Conservation (phyloP, 2,888 invertebrate genomes). For the Tiliacea citrago region DNA sequence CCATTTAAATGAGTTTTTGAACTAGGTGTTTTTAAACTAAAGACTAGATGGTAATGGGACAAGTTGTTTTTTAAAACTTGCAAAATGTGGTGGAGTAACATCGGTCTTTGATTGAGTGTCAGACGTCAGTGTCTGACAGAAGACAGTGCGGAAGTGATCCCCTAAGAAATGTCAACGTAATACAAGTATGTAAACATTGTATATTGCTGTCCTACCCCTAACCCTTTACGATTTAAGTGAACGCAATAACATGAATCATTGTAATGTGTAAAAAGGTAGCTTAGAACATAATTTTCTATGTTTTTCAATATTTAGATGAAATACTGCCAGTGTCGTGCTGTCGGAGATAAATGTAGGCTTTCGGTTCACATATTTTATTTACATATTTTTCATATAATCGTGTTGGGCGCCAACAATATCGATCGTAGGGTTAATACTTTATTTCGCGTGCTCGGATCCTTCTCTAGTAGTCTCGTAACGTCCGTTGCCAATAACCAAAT, state of each 20-base stretch:
- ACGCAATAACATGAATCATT: slow-evolving; percentile 88
- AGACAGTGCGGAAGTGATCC: slow-evolving; percentile 52
- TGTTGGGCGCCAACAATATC: slow-evolving; percentile 59
- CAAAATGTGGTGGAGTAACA: slow-evolving; percentile 42
- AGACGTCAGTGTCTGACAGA: background rate
- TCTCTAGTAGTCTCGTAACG: slow-evolving; percentile 75
- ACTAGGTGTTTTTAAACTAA: slow-evolving; percentile 59
- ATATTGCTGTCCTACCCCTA: slow-evolving; percentile 73
- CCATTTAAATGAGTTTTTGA: slow-evolving; percentile 60
- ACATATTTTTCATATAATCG: slow-evolving; percentile 60
- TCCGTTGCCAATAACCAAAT: slow-evolving; percentile 88
- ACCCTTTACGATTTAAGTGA: slow-evolving; percentile 82
- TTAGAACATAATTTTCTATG: slow-evolving; percentile 87
- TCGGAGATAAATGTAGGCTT: slow-evolving; percentile 57
- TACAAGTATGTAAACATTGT: slow-evolving; percentile 67
- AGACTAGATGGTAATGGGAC: slow-evolving; percentile 48
- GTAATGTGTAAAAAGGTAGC: slow-evolving; percentile 86
- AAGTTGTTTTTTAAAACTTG: slow-evolving; percentile 43
- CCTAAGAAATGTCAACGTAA: slow-evolving; percentile 62
- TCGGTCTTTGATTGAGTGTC: slow-evolving; percentile 27
- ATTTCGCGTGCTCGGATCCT: slow-evolving; percentile 77
- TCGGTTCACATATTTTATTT: slow-evolving; percentile 63
- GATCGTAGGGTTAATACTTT: slow-evolving; percentile 72
- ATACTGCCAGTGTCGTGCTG: slow-evolving; percentile 83
- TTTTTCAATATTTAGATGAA: slow-evolving; percentile 88